Evolutionary conservation across 2,113 vertebrate species (phyloP).

Genomic region (Macrotis lagotis): DNA sequence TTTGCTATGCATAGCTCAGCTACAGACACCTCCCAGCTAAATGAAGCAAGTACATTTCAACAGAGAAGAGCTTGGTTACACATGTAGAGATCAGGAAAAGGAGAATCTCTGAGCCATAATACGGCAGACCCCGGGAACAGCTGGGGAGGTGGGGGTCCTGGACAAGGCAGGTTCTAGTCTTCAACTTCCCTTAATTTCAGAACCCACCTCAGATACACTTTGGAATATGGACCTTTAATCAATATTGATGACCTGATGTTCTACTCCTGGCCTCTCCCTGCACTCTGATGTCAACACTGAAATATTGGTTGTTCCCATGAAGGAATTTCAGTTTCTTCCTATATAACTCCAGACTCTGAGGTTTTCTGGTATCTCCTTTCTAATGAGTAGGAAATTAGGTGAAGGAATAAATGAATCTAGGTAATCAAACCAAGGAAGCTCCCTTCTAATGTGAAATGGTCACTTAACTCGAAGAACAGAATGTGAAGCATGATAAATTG

Average conservation of each 20-base stretch:
- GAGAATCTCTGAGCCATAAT: conserved; percentile 31
- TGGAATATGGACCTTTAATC: neutral
- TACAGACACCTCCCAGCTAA: conserved; percentile 86
- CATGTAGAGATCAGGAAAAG: conserved; percentile 64
- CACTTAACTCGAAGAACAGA: neutral
- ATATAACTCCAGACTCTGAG: neutral
- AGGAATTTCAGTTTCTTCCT: neutral
- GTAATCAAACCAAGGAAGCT: neutral
- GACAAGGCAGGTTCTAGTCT: conserved; percentile 60
- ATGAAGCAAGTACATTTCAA: conserved; percentile 82
- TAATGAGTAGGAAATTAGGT: neutral
- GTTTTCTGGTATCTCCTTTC: neutral
- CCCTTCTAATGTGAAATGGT: neutral
- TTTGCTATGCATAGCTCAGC: conserved; percentile 83
- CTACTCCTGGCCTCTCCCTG: neutral
- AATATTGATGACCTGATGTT: neutral
- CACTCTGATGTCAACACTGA: neutral
- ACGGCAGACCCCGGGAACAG: conserved; percentile 42
- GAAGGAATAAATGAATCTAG: neutral
- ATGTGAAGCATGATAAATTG: neutral
- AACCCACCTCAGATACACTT: conserved; percentile 58
- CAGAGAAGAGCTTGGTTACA: conserved; percentile 82
- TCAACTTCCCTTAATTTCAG: conserved; percentile 70
- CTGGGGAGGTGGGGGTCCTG: conserved; percentile 37
- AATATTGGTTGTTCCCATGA: neutral